Evolutionary conservation across 2,113 vertebrate genomes (phyloP), one percentile per base, ranked within the genome.

Genomic region (Poecilia latipinna): DNA sequence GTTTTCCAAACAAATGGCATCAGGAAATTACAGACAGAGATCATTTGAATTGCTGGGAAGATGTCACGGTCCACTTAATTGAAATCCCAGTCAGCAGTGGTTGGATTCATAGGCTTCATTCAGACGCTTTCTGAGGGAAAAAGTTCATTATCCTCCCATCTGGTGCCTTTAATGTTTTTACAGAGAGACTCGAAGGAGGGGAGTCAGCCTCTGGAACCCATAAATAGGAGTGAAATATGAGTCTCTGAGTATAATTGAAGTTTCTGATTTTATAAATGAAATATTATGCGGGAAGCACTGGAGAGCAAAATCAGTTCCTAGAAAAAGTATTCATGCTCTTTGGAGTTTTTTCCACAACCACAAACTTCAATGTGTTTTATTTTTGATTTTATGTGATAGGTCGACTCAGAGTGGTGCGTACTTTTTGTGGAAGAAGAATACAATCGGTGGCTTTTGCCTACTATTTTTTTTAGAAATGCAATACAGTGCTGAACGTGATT

Each of bases 141-240:
- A 85, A 79, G 82, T 84, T 88, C 60, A 91, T 88, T 85, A 87
- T 82, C 78, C 79, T 72, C 62, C 82, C 87, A 90, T 82, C 80
- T 86, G 85, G 70, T 72, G 78, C 76, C 83, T 80, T 79, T 72
- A 80, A 61, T 66, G 62, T 85, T 83, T 12, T 77, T 75, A 83
- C 72, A 88, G 69, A 78, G 54, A 76, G 79, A 80, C 72, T 77
- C 64, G 42, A 73, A 78, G 73, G 75, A 73, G 1, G 69, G 76
- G 65, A 74, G 67, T 54, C 61, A 37, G 66, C 42, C 80, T 78
- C 79, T 79, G 72, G 51, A 90, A 74, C 69, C 80, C 78, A 75
- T 85, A 86, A 84, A 91, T 85, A 76, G 77, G 42, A 84, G 76
- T 65, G 72, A 81, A 82, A 84, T 76, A 86, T 83, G 78, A 85